Percentiles rank a stretch among this genome's conserved stretches.
Conservation (phyloP, 2,888 invertebrate genomes). For the Spicauda simplicius region DNA sequence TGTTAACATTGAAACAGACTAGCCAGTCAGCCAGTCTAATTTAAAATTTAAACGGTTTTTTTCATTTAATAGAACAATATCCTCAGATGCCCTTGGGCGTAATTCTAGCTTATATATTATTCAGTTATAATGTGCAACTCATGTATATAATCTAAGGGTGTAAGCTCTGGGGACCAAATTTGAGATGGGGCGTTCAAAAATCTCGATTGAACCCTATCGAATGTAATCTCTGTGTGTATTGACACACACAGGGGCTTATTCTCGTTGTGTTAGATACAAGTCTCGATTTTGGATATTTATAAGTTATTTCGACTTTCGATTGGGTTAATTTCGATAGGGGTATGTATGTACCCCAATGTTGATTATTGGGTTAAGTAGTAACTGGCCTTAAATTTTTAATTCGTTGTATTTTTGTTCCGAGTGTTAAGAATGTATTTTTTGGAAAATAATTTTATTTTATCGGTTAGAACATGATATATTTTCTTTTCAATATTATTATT, state of each 20-base stretch:
- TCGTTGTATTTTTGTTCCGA: too few relatives aligned
- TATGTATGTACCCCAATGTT: neutral
- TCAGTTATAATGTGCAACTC: slow-evolving; percentile 65
- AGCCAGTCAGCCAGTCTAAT: neutral
- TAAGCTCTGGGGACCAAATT: slow-evolving; percentile 68
- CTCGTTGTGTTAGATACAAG: slow-evolving; percentile 10
- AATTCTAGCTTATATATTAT: slow-evolving; percentile 69
- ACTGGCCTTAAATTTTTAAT: too few relatives aligned
- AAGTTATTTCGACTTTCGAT: slow-evolving; percentile 10
- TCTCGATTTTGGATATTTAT: slow-evolving; percentile 21
- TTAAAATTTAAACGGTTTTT: slow-evolving; percentile 33
- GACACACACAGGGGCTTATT: slow-evolving; percentile 45
- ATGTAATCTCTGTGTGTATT: slow-evolving; percentile 44
- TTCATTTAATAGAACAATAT: slow-evolving; percentile 39
- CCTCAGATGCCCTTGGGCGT: slow-evolving; percentile 53
- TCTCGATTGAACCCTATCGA: slow-evolving; percentile 58
- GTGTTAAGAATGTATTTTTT: too few relatives aligned
- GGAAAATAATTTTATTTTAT: too few relatives aligned
- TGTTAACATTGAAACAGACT: neutral
- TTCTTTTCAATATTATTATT: too few relatives aligned
- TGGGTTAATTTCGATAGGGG: slow-evolving; percentile 12
- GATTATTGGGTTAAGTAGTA: too few relatives aligned
- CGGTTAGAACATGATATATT: too few relatives aligned
- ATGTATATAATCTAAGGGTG: slow-evolving; percentile 64
- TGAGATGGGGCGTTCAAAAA: slow-evolving; percentile 74